Evolutionary conservation across 1,140 invertebrate genomes (phyloP), one percentile per base, ranked within the genome.

Genomic region (Homalodisca vitripennis): DNA sequence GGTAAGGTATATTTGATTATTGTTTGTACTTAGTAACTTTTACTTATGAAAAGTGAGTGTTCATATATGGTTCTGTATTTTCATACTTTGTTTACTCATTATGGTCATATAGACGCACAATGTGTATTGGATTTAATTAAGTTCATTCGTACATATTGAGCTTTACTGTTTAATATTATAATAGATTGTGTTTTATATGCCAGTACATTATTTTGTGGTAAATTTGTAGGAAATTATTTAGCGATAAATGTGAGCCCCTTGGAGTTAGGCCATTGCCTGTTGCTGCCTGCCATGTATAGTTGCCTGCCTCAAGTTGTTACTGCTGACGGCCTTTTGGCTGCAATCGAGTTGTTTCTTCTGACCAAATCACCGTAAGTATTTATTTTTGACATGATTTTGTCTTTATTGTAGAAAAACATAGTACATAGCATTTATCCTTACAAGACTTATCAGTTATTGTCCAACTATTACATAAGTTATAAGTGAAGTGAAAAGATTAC

Each of bases 161-260:
- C 34, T 41, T 41, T 10, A 41, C 6, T 41, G 6, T 41, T 41
- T 10, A 41, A 41, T 10, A 41, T 17, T 41, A 41, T 17, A 17
- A 41, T 41, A 17, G 17, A 41, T 17, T 17, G n/a, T 24, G 14
- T 24, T 12, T n/a, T 66, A 48, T 3, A 17, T 30, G 31, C n/a
- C n/a, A 51, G 10, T 66, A 13, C 17, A 46, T 47, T 41, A n/a
- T 30, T 3, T 30, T 17, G 30, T 27, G 32, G n/a, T 77, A 86
- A 72, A 70, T 75, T 66, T 88, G 53, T 30, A 60, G 55, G 69
- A 53, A 66, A 73, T 66, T 32, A 55, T 10, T 67, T 75, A 10
- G 69, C 69, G 30, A 83, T 89, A 31, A 92, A 92, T 82, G 83
- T 86, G 1, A 92, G 89, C 76, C 91, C 91, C 1, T 80, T 92